phyloP scores from a whole-genome alignment of 2,797 vertebrate genomes.

The Urocyon cinereoargenteus region DNA sequence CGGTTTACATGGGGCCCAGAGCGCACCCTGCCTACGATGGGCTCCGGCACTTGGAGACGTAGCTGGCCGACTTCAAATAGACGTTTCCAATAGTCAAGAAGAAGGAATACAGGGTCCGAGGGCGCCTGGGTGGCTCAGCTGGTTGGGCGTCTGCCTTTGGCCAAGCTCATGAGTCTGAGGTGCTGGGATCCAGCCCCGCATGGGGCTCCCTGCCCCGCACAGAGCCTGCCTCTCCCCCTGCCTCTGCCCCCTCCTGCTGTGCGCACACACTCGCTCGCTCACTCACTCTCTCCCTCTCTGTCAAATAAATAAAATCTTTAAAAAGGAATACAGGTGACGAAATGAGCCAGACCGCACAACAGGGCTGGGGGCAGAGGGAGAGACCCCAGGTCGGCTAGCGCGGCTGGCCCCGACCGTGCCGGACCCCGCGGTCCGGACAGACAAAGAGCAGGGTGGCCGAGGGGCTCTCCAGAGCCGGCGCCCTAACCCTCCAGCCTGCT shows the following conservation, averaged over 20 bases:
- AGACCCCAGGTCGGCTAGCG: neutral
- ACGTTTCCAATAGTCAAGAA: neutral
- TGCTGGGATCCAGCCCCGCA: no score
- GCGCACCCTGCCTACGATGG: neutral
- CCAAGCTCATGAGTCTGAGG: no score
- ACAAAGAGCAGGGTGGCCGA: neutral
- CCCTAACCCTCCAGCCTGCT: neutral
- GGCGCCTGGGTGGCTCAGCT: no score
- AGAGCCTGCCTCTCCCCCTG: no score
- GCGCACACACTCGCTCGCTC: no score
- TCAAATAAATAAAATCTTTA: neutral
- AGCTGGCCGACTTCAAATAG: neutral
- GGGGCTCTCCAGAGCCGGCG: neutral
- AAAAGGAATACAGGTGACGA: neutral
- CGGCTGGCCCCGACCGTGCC: neutral
- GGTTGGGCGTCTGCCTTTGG: no score
- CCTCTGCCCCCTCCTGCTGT: no score
- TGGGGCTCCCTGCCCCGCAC: no score
- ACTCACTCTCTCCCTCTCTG: no score
- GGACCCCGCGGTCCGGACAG: accelerated
- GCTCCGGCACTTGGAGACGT: neutral
- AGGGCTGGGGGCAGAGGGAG: neutral
- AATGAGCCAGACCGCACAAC: neutral
- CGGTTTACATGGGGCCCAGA: neutral
- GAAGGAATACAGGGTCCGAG: neutral